Base-by-base conservation (phyloP, 2,888 invertebrate species). In the Gandaritis pyraliata region DNA sequence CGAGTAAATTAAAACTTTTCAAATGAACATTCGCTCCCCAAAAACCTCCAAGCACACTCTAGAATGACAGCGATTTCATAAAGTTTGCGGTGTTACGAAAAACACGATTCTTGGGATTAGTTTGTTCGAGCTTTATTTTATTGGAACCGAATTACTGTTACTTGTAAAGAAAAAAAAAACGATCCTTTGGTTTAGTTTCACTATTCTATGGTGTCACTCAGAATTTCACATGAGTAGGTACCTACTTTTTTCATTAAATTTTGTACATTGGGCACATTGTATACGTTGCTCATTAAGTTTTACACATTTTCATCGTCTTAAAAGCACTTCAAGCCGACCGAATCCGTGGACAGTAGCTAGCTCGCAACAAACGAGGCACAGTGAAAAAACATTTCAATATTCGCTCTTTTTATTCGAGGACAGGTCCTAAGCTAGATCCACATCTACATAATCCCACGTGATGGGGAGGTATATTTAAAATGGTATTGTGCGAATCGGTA, bases 381-480 rank as follows among this genome's bases (percentile, higher is more conserved):
- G 18, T 10, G 43, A 41, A 56, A 57, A 50, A 36, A 43, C 10
- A 36, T 50, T 57, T 45, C 50, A 57, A 57, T 57, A 50, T 33
- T 43, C 47, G 33, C 48, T 33, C 38, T 18, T 54, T 65, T 59
- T 59, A 62, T 61, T 58, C 58, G 41, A 50, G 54, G 56, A 65
- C 63, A 59, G 59, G 59, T 43, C 61, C 41, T 51, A 65, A 66
- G 64, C 56, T 47, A 53, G 33, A 61, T 58, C 53, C 64, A 30
- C 64, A 72, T 73, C 68, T 70, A 55, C 69, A 69, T 74, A 71
- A 72, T 74, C 72, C 70, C 61, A 18, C 13, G 69, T 53, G 67
- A 61, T 49, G n/a, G 38, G 23, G 54, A 58, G 47, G 23, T n/a
- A 10, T 48, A 64, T 64, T 45, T 38, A 41, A 48, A 56, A 56